Evolutionary conservation across 2,888 invertebrate species (phyloP).

Genomic region (Sabatieria punctata): DNA sequence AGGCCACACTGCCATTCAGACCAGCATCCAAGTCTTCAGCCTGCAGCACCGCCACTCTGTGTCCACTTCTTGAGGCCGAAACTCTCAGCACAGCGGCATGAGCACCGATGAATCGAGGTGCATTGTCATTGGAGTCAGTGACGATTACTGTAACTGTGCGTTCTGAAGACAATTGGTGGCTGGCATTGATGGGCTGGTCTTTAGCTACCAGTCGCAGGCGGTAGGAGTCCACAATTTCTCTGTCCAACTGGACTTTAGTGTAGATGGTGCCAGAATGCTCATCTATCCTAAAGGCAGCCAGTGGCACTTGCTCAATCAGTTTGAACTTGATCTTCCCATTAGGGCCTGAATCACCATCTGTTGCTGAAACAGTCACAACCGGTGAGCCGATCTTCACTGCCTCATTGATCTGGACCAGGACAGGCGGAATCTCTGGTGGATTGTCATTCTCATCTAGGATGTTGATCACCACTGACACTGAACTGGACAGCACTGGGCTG

Average conservation of each 20-base stretch:
- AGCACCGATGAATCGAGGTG: conserved; percentile 54
- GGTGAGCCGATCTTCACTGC: conserved; percentile 45
- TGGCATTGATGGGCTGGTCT: conserved; percentile 65
- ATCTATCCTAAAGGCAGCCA: conserved; percentile 68
- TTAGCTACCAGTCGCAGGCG: conserved; percentile 71
- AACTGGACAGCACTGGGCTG: conserved; percentile 78
- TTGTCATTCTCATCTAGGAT: conserved; percentile 89
- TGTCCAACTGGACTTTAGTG: conserved; percentile 65
- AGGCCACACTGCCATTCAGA: conserved; percentile 32
- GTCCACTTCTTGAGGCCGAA: conserved; percentile 43
- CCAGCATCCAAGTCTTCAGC: conserved; percentile 57
- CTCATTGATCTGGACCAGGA: conserved; percentile 39
- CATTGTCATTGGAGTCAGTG: conserved; percentile 79
- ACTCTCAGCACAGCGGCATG: background rate
- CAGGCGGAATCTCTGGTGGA: conserved; percentile 53
- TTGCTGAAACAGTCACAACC: conserved; percentile 76
- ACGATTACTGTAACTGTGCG: conserved; percentile 74
- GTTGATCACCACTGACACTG: conserved; percentile 68
- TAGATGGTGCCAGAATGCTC: conserved; percentile 67
- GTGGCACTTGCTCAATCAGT: conserved; percentile 64
- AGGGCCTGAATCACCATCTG: conserved; percentile 77
- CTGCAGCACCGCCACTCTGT: conserved; percentile 60
- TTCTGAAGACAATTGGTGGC: conserved; percentile 61
- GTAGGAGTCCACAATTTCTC: conserved; percentile 73
- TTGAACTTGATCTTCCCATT: conserved; percentile 76